phyloP scores from a whole-genome alignment of 37 sponge, comb jelly and placozoan genomes.

The Agelas oroides region DNA sequence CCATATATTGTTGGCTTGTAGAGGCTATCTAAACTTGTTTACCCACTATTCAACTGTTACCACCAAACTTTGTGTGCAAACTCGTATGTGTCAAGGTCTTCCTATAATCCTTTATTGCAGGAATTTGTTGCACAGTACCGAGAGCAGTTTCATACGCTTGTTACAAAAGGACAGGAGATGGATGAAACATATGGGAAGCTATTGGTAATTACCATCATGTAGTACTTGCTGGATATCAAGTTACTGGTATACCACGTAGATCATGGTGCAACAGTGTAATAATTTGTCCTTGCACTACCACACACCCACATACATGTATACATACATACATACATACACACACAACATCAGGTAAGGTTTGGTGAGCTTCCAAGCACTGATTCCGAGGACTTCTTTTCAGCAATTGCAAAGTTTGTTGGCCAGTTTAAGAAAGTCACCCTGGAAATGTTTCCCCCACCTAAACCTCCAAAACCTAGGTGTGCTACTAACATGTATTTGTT shows the following conservation, averaged over 20 bases:
- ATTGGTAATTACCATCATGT: too few species aligned
- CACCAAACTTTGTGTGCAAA: background rate
- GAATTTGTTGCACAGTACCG: slow-evolving; percentile 58
- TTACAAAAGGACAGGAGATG: slow-evolving; percentile 59
- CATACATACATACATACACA: too few species aligned
- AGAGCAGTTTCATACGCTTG: slow-evolving; percentile 31
- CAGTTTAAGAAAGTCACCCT: slow-evolving; percentile 58
- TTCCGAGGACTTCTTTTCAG: slow-evolving; percentile 78
- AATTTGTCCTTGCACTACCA: too few species aligned
- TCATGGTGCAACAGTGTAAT: too few species aligned
- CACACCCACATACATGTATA: too few species aligned
- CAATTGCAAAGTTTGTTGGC: slow-evolving; percentile 58
- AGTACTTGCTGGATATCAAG: too few species aligned
- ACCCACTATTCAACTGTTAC: too few species aligned
- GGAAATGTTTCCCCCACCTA: slow-evolving; percentile 74
- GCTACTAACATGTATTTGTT: background rate
- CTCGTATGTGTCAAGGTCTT: too few species aligned
- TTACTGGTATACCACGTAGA: slow-evolving; percentile 51
- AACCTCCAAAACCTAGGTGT: background rate
- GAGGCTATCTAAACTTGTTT: too few species aligned
- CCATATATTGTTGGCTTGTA: too few species aligned
- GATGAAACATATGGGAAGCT: slow-evolving; percentile 44
- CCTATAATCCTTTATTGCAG: slow-evolving; percentile 19
- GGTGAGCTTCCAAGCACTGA: slow-evolving; percentile 70
- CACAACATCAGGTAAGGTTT: slow-evolving; percentile 56